These are phyloP conservation scores for Ophthalmolycus amberensis DNA, from an alignment of 2,113 vertebrate genomes.

Conservation along the genomic window DNA sequence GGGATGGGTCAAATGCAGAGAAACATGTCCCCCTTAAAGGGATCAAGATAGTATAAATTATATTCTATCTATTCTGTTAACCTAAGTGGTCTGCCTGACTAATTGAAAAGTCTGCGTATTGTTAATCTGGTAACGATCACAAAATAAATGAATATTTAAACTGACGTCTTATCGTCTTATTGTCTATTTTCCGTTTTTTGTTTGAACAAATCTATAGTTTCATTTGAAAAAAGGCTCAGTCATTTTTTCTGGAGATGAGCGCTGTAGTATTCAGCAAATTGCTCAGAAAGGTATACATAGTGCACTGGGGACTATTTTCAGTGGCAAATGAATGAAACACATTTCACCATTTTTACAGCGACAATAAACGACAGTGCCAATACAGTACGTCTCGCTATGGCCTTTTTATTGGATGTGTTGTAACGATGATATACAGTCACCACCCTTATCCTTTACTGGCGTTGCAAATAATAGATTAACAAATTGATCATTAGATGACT, in stretches of 20 bases:
- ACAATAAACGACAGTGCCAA: background rate
- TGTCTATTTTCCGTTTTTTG: background rate
- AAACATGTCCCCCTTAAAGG: too few species aligned
- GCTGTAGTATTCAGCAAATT: background rate
- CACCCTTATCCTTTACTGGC: background rate
- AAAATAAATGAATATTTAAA: constrained; percentile 2
- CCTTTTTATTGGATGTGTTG: background rate
- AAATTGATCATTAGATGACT: background rate
- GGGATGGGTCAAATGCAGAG: too few species aligned
- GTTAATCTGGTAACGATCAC: background rate
- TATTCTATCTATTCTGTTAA: background rate
- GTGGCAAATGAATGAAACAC: background rate
- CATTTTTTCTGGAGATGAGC: background rate
- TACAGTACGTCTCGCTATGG: background rate
- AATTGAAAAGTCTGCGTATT: constrained; percentile 3
- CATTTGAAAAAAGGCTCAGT: background rate
- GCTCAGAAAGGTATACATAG: background rate
- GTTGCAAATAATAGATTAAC: background rate
- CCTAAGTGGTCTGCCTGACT: constrained; percentile 11
- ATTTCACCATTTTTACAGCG: background rate
- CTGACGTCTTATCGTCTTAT: background rate
- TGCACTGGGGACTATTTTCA: background rate
- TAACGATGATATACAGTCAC: background rate
- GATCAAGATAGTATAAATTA: too few species aligned
- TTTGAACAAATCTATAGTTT: background rate